A percentile compares a stretch with the other conserved stretches of the same genome.
These are phyloP conservation scores for Coelopa pilipes DNA, from an alignment of 2,888 invertebrate species.

Conservation along the genomic window DNA sequence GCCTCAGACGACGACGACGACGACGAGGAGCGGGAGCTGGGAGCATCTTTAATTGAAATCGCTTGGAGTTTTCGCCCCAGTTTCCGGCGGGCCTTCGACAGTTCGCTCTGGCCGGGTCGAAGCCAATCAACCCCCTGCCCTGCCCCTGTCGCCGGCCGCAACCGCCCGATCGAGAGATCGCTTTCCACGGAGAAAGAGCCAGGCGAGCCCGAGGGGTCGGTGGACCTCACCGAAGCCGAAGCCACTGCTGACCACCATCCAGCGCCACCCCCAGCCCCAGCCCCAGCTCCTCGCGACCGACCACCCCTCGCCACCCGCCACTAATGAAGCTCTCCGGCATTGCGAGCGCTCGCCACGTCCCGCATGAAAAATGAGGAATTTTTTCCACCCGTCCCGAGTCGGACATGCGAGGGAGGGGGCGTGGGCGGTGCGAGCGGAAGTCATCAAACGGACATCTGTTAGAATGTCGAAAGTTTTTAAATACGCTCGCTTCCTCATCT, in stretches of 20 bases:
- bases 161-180: too few species aligned
- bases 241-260: too few species aligned
- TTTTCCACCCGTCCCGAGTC: not conserved
- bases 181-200: too few species aligned
- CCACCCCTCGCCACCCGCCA: not conserved
- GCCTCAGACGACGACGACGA: too few species aligned
- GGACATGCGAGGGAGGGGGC: not conserved
- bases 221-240: not conserved
- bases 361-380: constrained; percentile 19
- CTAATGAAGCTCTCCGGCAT: constrained; percentile 33
- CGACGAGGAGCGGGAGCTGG: too few species aligned
- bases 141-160: too few species aligned
- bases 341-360: constrained; percentile 28
- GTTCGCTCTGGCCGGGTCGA: too few species aligned
- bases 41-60: too few species aligned
- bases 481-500: constrained; percentile 12
- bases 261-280: too few species aligned
- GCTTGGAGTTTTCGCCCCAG: too few species aligned
- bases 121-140: too few species aligned
- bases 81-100: too few species aligned
- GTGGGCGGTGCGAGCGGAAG: constrained; percentile 6
- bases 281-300: not conserved
- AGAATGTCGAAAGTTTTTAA: constrained; percentile 34
- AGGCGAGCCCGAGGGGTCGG: not conserved
- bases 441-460: constrained; percentile 34